Evolutionary conservation across 2,797 vertebrate genomes (phyloP).

Genomic region (Aphelocoma californica): DNA sequence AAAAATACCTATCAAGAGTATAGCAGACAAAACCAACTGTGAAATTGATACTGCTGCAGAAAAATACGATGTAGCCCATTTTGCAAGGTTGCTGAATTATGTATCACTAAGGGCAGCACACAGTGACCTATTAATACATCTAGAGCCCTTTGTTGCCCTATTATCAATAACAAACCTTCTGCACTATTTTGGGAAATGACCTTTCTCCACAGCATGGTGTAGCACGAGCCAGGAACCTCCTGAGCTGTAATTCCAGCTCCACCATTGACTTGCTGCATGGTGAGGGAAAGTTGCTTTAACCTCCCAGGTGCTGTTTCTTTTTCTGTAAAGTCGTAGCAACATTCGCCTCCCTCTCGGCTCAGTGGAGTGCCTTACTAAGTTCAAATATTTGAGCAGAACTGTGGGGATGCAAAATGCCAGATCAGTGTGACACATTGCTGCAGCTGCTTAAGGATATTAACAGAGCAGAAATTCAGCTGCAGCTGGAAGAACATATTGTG

Average conservation of each 20-base stretch:
- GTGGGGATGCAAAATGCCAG: not conserved
- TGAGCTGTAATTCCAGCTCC: slow-evolving; percentile 42
- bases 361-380: not conserved
- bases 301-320: not conserved
- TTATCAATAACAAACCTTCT: slow-evolving; percentile 54
- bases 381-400: not conserved
- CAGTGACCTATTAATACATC: slow-evolving; percentile 17
- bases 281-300: not conserved
- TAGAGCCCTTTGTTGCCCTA: slow-evolving; percentile 43
- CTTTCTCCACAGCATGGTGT: slow-evolving; percentile 22
- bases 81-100: not conserved
- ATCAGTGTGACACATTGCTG: not conserved
- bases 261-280: not conserved
- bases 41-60: not conserved
- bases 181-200: slow-evolving; percentile 61
- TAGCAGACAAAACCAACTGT: not conserved
- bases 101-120: not conserved
- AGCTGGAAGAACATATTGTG: not conserved
- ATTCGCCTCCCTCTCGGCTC: not conserved
- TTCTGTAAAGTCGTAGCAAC: not conserved
- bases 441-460: not conserved
- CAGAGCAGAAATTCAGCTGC: not conserved
- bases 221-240: slow-evolving; percentile 14
- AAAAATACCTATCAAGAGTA: not conserved
- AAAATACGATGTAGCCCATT: not conserved